Evolutionary conservation across 92 coral and sea anemone species (phyloP), one percentile per base, ranked within the genome.

Genomic region (Zoanthus solanderi): DNA sequence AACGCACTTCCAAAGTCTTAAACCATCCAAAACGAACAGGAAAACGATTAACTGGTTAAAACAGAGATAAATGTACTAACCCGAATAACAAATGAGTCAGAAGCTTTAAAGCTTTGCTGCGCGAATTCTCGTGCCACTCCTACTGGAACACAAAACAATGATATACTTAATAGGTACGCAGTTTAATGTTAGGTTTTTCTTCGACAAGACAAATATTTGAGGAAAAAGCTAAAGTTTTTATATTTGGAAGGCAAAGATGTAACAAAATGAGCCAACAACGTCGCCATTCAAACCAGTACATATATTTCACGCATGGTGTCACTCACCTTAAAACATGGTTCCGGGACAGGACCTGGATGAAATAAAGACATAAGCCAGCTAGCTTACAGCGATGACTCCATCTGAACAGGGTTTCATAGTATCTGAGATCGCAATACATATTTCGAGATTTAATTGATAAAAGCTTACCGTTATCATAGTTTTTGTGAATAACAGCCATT

Each of bases 21-120:
- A 7, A 50, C 9, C 5, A 50, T 7, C 9, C 9, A 7, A 50
- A 11, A 2, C 2, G 12, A 2, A 50, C 12, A 50, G 56, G 56
- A 50, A 7, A 50, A 50, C 9, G 56, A 50, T 50, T 11, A 50
- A 50, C 9, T 11, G 12, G 56, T 50, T 50, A 50, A 50, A 11
- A 50, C 56, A 50, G 5, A 50, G 12, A 10, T 9, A 9, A 11
- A 13, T 30, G 31, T 58, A 80, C 87, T 61, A 72, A 92, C 94
- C 94, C 94, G 71, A 92, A 92, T 68, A 92, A 76, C 44, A 92
- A 78, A 52, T 92, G 94, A 14, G 92, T 89, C 67, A 92, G 83
- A n/a, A 92, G 88, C 76, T 86, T 89, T 42, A 83, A n/a, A 14
- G 94, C 84, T 78, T 89, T 92, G 63, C 44, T 48, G 4, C 85